phyloP scores from a whole-genome alignment of 2,113 vertebrate species.

The Erythrolamprus reginae region DNA sequence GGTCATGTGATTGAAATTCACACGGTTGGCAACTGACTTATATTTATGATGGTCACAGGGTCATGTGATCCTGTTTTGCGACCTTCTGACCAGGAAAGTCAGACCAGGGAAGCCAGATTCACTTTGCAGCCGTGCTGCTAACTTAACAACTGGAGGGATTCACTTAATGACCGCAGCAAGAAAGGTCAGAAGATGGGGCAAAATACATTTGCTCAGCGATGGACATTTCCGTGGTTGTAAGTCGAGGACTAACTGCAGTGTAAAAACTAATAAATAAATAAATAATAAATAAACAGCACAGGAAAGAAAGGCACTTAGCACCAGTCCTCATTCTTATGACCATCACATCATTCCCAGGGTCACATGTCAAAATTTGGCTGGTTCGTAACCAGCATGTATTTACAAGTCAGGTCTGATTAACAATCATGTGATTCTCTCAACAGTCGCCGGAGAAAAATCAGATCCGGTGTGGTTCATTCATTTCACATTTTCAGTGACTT shows the following conservation, averaged over 20 bases:
- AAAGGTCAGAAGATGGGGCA: background rate
- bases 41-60: background rate
- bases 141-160: background rate
- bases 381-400: background rate
- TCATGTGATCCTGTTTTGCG: background rate
- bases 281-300: too few relatives aligned
- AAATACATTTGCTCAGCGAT: background rate
- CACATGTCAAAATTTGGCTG: background rate
- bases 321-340: too few relatives aligned
- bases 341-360: background rate
- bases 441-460: too few relatives aligned
- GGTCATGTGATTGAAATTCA: background rate
- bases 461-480: too few relatives aligned
- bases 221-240: background rate
- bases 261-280: too few relatives aligned
- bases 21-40: background rate
- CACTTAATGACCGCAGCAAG: background rate
- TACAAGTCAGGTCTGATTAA: too few relatives aligned
- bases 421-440: too few relatives aligned
- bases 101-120: background rate
- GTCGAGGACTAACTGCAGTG: too few relatives aligned
- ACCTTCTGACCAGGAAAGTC: background rate
- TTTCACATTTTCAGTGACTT: too few relatives aligned
- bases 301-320: too few relatives aligned
- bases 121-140: background rate